Evolutionary conservation across 2,888 invertebrate genomes (phyloP).

Genomic region (Drosophila nr. perissopoda): DNA sequence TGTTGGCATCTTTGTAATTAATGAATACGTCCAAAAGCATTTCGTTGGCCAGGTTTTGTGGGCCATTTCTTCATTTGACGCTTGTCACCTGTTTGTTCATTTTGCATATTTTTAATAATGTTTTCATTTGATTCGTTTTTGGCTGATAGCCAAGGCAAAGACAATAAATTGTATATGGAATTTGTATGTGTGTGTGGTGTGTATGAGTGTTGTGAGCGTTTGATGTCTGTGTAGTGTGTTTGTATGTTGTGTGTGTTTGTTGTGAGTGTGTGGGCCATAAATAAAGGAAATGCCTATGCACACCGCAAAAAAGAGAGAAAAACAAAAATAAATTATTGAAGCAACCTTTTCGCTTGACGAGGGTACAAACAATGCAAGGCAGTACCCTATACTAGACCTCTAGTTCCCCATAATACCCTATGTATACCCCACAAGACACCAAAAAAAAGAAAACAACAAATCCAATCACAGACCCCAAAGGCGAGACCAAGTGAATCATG

Average conservation of each 20-base stretch:
- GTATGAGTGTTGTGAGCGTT: background rate
- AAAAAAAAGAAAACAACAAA: conserved; percentile 13
- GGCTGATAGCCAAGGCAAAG: conserved; percentile 46
- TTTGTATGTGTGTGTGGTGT: background rate
- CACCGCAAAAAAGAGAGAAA: conserved; percentile 38
- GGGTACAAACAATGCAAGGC: conserved; percentile 39
- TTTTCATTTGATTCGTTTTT: conserved; percentile 30
- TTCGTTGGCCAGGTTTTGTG: conserved; percentile 15
- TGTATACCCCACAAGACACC: conserved; percentile 18
- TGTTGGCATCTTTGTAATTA: conserved; percentile 13
- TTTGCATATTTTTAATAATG: conserved; percentile 24
- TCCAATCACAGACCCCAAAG: conserved; percentile 36
- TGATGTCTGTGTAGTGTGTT: background rate
- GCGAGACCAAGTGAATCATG: conserved; percentile 65
- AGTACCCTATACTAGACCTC: background rate
- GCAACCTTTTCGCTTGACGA: conserved; percentile 42
- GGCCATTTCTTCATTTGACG: background rate
- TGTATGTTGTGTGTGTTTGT: conserved; percentile 4
- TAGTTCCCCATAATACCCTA: background rate
- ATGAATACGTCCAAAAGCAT: conserved; percentile 11
- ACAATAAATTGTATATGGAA: conserved; percentile 29
- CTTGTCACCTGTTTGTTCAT: conserved; percentile 30
- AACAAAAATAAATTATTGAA: conserved; percentile 34
- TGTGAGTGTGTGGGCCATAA: conserved; percentile 21
- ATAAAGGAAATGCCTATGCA: conserved; percentile 35